A percentile compares a stretch with the other conserved stretches of the same genome.
Evolutionary conservation across 2,797 vertebrate genomes (phyloP).

Genomic region (Coranthus polyacanthus): DNA sequence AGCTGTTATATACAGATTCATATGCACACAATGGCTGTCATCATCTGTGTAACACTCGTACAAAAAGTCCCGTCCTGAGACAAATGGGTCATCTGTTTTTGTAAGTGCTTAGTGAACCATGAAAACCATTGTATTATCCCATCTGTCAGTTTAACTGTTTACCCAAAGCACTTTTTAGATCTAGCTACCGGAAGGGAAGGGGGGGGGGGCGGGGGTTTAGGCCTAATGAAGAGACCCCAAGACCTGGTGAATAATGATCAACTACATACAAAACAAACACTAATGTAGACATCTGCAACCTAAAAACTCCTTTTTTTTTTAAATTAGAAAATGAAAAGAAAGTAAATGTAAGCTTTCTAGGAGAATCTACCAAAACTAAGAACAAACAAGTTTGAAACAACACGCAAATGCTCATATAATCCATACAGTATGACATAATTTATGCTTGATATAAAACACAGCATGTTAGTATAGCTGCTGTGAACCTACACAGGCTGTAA

Average conservation of each 20-base stretch:
- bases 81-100: constrained; percentile 62
- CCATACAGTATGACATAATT: constrained; percentile 39
- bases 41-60: constrained; percentile 50
- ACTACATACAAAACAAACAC: constrained; percentile 72
- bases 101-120: constrained; percentile 66
- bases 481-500: constrained; percentile 55
- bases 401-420: constrained; percentile 55
- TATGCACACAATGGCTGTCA: constrained; percentile 37
- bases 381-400: constrained; percentile 65
- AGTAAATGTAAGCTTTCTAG: constrained; percentile 56
- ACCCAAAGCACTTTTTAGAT: constrained; percentile 62
- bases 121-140: constrained; percentile 54
- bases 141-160: constrained; percentile 67
- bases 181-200: constrained; percentile 34
- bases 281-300: constrained; percentile 67
- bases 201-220: constrained; percentile 16
- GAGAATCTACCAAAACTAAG: constrained; percentile 68
- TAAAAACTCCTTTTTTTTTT: constrained; percentile 65
- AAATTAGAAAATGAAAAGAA: constrained; percentile 67
- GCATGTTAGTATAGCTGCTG: constrained; percentile 52
- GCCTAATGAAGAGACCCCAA: constrained; percentile 50
- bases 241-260: constrained; percentile 57
- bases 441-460: constrained; percentile 62
- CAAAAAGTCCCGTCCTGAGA: constrained; percentile 57
- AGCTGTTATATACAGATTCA: constrained; percentile 43